Conservation (phyloP, 2,113 vertebrate species). For the Stictonetta naevosa region DNA sequence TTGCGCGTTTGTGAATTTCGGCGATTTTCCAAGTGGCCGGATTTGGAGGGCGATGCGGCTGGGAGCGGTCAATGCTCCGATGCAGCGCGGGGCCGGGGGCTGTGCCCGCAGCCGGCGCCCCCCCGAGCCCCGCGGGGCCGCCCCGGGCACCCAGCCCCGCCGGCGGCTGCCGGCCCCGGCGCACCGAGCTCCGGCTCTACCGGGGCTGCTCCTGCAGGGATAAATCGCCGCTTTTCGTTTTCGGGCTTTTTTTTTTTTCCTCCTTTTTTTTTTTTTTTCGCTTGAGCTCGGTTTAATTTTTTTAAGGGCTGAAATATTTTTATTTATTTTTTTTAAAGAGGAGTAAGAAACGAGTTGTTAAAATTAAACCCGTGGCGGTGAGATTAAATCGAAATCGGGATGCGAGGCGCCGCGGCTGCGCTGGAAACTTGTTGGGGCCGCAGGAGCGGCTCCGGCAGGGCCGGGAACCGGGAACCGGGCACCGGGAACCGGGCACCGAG, state of each 20-base stretch:
- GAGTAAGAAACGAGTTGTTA: constrained; percentile 4
- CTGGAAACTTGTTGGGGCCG: constrained; percentile 35
- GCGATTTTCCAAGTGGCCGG: background rate
- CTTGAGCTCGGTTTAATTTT: background rate
- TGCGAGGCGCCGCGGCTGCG: background rate
- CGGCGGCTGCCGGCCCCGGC: background rate
- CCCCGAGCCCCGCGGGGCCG: background rate
- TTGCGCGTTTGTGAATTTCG: background rate
- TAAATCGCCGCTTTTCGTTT: background rate
- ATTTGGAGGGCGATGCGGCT: background rate
- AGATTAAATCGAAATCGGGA: background rate
- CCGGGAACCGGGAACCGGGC: too few relatives aligned
- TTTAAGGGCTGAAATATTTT: background rate
- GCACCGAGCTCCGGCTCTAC: background rate
- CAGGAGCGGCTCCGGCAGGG: background rate
- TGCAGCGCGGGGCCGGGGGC: background rate
- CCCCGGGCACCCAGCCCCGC: background rate
- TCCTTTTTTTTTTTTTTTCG: fast-evolving
- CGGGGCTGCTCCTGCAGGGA: background rate
- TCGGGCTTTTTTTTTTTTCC: too few relatives aligned
- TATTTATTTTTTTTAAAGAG: background rate
- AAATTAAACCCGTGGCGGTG: constrained; percentile 28
- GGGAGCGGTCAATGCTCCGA: background rate
- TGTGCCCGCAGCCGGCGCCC: background rate
- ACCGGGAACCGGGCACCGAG: too few relatives aligned